Conservation (phyloP, 1,140 invertebrate species). For the Homarus americanus region DNA sequence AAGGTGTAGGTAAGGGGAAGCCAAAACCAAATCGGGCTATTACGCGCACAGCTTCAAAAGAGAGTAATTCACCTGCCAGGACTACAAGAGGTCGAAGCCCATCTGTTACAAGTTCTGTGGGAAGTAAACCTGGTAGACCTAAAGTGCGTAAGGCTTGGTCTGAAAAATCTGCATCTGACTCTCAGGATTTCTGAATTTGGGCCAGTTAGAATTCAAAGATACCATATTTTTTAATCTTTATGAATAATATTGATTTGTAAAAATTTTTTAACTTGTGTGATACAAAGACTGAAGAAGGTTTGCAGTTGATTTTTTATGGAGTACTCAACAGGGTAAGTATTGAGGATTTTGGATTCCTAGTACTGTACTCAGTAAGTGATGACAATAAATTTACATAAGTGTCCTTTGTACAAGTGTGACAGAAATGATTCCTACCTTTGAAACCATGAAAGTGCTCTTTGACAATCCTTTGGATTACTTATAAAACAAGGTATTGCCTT, state of each 20-base stretch:
- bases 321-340: no score
- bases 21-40: background rate
- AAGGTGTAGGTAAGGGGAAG: background rate
- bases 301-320: background rate
- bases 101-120: background rate
- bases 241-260: no score
- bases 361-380: background rate
- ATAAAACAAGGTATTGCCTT: background rate
- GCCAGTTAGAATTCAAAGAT: no score
- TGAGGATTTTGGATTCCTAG: no score
- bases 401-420: background rate
- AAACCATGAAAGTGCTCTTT: slow-evolving; percentile 6
- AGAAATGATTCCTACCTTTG: background rate
- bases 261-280: background rate
- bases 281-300: background rate
- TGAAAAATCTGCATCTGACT: background rate
- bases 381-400: background rate
- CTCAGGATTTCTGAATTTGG: slow-evolving; percentile 21
- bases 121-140: slow-evolving; percentile 8
- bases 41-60: slow-evolving; percentile 21
- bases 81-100: slow-evolving; percentile 26
- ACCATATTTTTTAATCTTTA: no score
- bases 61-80: slow-evolving; percentile 24
- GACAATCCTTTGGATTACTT: slow-evolving; percentile 15
- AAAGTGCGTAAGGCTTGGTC: background rate